A percentile compares a stretch with the other conserved stretches of the same genome.
Conservation (phyloP, 1,140 invertebrate species). For the Papilio glaucus region DNA sequence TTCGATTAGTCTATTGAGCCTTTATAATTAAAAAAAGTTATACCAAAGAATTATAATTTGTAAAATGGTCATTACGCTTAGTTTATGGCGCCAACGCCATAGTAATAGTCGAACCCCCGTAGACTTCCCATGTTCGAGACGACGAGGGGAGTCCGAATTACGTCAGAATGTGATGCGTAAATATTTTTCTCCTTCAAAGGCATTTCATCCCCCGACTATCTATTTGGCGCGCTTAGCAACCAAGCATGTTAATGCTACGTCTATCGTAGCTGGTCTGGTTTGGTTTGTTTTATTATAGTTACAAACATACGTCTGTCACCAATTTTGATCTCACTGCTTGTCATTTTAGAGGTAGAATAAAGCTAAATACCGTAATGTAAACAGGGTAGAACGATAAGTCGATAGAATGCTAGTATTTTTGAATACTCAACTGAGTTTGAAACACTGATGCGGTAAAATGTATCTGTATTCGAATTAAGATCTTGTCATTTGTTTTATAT, state of each 20-base stretch:
- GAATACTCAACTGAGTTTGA: too few species aligned
- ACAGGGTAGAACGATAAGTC: too few species aligned
- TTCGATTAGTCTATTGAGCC: too few species aligned
- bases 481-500: too few species aligned
- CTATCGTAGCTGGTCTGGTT: background rate
- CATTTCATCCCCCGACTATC: background rate
- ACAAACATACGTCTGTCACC: background rate
- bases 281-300: too few species aligned
- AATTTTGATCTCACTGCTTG: background rate
- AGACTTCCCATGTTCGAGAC: background rate
- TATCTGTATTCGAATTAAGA: too few species aligned
- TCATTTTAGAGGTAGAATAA: background rate
- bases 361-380: too few species aligned
- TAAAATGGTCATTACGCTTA: background rate
- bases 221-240: background rate
- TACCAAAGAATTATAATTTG: background rate
- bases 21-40: background rate
- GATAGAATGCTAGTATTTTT: too few species aligned
- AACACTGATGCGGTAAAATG: too few species aligned
- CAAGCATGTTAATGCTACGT: background rate
- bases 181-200: constrained; percentile 6
- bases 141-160: background rate
- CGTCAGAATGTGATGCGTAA: constrained; percentile 1
- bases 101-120: constrained; percentile 13
- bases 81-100: background rate